Base-by-base conservation (phyloP, 1,140 invertebrate species). In the Oryzaephilus surinamensis region DNA sequence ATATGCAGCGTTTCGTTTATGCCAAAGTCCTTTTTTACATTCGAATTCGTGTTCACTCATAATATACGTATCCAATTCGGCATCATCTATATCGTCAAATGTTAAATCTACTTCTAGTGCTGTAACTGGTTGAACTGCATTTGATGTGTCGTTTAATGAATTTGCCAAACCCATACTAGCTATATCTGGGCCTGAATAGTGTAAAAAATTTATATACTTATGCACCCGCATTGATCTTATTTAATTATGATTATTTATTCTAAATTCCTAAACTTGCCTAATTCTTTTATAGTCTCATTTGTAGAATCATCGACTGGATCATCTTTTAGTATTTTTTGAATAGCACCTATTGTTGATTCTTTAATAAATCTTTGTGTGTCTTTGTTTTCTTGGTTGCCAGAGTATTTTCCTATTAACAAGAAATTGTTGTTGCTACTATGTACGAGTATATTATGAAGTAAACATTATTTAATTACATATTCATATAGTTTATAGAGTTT, bases 11-110 rank as follows among this genome's bases (percentile, higher is more conserved):
- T 95, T 93, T 1, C 87, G 65, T 55, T 75, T 75, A 45, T 81
- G 77, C 93, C 92, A 97, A 37, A 93, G 61, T 32, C 67, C 70
- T 5, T 80, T 79, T 67, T 96, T 96, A 18, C 76, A 70, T 32
- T 73, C 61, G 2, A 80, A 73, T 64, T 96, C 92, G 39, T 78
- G 70, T 14, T 83, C 79, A 2, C 73, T 78, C 69, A 97, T 78
- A 26, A 97, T 86, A 51, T 94, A 86, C 31, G 74, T 75, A 57
- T 90, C 81, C 8, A 97, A 69, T 67, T 97, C 93, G 14, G 79
- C 76, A 52, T 94, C 87, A 53, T 93, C 89, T 15, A 93, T 73
- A 30, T 80, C 88, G 31, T 77, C 76, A 4, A 91, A 64, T 52
- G 82, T 70, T n/a, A 94, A 63, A 52, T 87, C 83, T 2, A 79